Evolutionary conservation across 2,113 vertebrate species (phyloP).

Genomic region (Psephotus haematonotus): DNA sequence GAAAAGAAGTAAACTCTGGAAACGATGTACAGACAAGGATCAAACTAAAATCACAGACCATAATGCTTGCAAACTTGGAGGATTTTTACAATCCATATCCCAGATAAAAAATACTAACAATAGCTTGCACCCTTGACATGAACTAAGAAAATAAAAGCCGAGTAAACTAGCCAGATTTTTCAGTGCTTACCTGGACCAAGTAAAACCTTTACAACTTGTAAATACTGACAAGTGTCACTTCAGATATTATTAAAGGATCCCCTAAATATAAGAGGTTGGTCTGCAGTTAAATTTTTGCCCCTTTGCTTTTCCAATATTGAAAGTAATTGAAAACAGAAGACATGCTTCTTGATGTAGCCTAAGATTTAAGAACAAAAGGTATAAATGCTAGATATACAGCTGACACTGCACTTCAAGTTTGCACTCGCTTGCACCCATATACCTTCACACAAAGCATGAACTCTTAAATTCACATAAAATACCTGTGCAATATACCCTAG

Average conservation of each 20-base stretch:
- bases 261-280: conserved; percentile 9
- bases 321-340: conserved; percentile 65
- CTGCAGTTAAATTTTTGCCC: background rate
- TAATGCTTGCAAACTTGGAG: background rate
- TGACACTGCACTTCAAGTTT: background rate
- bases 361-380: background rate
- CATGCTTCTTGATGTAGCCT: background rate
- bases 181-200: background rate
- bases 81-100: background rate
- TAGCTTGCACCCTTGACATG: background rate
- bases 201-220: conserved; percentile 25
- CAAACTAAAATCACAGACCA: background rate
- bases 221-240: conserved; percentile 2
- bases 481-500: background rate
- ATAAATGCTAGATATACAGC: background rate
- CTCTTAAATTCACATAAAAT: background rate
- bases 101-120: background rate
- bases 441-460: background rate
- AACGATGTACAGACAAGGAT: background rate
- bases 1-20: background rate
- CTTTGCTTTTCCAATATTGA: conserved; percentile 6
- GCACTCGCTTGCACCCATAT: background rate
- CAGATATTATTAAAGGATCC: conserved; percentile 17
- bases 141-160: background rate
- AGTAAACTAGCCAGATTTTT: background rate